These are phyloP conservation scores for Chouioia cunea DNA, from an alignment of 2,888 invertebrate species.

Conservation along the genomic window DNA sequence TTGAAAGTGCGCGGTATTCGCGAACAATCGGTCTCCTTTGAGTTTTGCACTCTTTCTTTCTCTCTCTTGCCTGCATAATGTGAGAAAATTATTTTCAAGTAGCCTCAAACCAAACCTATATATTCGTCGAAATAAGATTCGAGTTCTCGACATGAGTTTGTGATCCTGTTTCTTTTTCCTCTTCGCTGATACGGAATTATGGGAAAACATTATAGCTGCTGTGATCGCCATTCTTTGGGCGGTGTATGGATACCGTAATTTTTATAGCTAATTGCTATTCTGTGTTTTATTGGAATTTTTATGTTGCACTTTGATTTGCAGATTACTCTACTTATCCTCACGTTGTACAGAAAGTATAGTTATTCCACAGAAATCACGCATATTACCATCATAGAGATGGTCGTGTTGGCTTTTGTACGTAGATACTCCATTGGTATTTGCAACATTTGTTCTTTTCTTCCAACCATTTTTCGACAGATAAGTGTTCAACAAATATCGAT, in stretches of 20 bases:
- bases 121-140: slow-evolving; percentile 33
- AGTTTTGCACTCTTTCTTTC: slow-evolving; percentile 5
- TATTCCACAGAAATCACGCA: too few species aligned
- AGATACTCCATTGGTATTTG: too few species aligned
- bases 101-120: neutral
- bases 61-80: slow-evolving; percentile 6
- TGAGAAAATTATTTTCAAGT: slow-evolving; percentile 43
- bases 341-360: too few species aligned
- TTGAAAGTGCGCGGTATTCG: slow-evolving; percentile 24
- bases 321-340: too few species aligned
- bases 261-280: slow-evolving; percentile 27
- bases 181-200: slow-evolving; percentile 11
- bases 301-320: too few species aligned
- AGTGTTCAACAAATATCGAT: too few species aligned
- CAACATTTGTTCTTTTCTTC: too few species aligned
- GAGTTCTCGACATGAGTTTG: slow-evolving; percentile 12
- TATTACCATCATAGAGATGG: too few species aligned
- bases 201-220: slow-evolving; percentile 29
- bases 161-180: neutral
- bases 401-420: too few species aligned
- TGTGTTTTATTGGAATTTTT: neutral
- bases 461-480: too few species aligned
- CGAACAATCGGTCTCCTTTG: slow-evolving; percentile 41
- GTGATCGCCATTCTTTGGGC: neutral
- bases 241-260: slow-evolving; percentile 28